Conservation (phyloP, 1,140 invertebrate species). For the Branchinecta lynchi region DNA sequence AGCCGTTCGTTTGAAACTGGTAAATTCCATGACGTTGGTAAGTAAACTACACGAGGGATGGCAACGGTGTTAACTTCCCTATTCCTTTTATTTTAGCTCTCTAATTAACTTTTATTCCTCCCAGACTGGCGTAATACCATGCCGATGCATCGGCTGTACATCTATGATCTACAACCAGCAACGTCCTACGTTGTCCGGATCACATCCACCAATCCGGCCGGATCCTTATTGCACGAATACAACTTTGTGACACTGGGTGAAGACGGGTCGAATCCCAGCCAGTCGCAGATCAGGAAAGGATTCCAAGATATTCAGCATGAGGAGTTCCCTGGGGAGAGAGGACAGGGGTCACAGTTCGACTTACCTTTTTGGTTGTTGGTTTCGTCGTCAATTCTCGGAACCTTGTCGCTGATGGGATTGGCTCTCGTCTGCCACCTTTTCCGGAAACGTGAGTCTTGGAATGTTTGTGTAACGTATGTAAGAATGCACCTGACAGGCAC, state of each 20-base stretch:
- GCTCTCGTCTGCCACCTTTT: neutral
- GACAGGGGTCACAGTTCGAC: neutral
- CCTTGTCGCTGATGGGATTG: neutral
- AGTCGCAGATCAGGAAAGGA: neutral
- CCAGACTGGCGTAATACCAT: neutral
- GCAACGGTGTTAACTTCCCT: too few relatives aligned
- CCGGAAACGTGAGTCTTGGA: neutral
- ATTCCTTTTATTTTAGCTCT: too few relatives aligned
- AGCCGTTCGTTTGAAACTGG: too few relatives aligned
- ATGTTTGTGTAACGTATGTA: neutral
- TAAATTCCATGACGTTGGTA: too few relatives aligned
- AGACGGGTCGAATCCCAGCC: neutral
- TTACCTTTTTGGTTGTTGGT: neutral
- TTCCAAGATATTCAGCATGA: neutral
- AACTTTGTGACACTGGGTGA: neutral
- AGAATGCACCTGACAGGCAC: neutral
- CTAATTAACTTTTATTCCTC: too few relatives aligned
- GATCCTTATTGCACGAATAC: neutral
- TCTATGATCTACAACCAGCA: neutral
- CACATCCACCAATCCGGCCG: neutral
- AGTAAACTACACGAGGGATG: too few relatives aligned
- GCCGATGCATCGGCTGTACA: neutral
- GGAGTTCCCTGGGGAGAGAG: neutral
- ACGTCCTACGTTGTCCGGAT: neutral
- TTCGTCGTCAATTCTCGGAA: neutral